Evolutionary conservation across 1,140 invertebrate species (phyloP).

Genomic region (Callitettix versicolor): DNA sequence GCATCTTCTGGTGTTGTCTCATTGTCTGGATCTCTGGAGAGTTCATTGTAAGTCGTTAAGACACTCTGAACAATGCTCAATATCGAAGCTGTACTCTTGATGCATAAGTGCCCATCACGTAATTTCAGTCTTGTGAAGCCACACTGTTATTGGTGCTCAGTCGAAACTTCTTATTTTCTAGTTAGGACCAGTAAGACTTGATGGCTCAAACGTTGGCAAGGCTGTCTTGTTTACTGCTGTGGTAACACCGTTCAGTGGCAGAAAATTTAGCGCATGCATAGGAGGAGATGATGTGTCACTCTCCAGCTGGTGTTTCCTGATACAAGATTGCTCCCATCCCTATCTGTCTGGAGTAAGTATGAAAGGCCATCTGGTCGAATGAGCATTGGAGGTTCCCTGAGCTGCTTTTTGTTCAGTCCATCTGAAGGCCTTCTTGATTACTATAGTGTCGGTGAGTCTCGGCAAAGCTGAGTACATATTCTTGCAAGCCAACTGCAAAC

Average conservation of each 20-base stretch:
- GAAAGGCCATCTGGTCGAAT: not conserved
- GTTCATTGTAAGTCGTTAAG: constrained; percentile 13
- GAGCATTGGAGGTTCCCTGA: not conserved
- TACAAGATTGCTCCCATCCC: not conserved
- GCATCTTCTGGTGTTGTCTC: not conserved
- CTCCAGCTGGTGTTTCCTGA: not conserved
- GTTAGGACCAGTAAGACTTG: constrained; percentile 28
- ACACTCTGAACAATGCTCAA: constrained; percentile 20
- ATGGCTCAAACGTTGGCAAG: constrained; percentile 33
- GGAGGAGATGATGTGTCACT: not conserved
- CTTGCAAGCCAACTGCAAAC: no score
- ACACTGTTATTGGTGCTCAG: constrained; percentile 34
- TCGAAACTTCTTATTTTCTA: constrained; percentile 30
- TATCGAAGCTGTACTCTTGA: constrained; percentile 26
- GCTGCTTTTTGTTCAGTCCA: no score
- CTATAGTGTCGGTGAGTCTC: no score
- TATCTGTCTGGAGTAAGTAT: not conserved
- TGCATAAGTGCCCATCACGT: constrained; percentile 27
- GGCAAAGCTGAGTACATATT: no score
- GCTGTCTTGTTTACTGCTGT: constrained; percentile 33
- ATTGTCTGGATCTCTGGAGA: not conserved
- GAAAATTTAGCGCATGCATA: not conserved
- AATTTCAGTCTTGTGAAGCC: constrained; percentile 33
- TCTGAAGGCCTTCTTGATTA: no score
- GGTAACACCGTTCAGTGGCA: not conserved